phyloP scores from a whole-genome alignment of 2,888 invertebrate genomes.

The Quadroppia sp. region DNA sequence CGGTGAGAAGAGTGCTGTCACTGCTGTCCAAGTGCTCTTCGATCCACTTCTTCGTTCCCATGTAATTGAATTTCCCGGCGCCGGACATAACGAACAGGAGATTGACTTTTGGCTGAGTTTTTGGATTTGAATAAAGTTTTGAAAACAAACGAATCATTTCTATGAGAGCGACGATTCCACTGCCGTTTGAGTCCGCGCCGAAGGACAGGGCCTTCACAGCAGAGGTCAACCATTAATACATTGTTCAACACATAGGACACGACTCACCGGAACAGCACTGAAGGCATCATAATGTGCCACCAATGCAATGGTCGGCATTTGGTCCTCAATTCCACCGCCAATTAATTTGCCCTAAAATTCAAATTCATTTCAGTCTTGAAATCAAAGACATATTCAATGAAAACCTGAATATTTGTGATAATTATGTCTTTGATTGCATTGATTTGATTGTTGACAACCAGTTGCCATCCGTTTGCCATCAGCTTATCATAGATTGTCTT shows the following conservation, averaged over 20 bases:
- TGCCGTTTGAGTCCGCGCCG: slow-evolving; percentile 89
- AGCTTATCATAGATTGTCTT: slow-evolving; percentile 70
- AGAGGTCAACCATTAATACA: too few relatives aligned
- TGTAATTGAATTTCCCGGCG: slow-evolving; percentile 87
- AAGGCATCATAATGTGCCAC: slow-evolving; percentile 91
- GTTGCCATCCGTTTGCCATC: slow-evolving; percentile 92
- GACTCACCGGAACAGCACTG: slow-evolving; percentile 79
- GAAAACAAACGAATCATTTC: slow-evolving; percentile 84
- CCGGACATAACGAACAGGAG: slow-evolving; percentile 84
- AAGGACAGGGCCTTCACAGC: slow-evolving; percentile 78
- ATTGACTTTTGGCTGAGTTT: slow-evolving; percentile 59
- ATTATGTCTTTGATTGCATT: slow-evolving; percentile 70
- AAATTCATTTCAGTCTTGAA: neutral
- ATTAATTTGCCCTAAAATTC: slow-evolving; percentile 66
- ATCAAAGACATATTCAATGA: slow-evolving; percentile 38
- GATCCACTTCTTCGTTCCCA: slow-evolving; percentile 92
- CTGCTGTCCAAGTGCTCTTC: slow-evolving; percentile 85
- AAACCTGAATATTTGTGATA: slow-evolving; percentile 68
- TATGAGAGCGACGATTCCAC: slow-evolving; percentile 78
- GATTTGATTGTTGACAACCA: slow-evolving; percentile 71
- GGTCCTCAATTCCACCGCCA: slow-evolving; percentile 66
- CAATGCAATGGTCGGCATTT: slow-evolving; percentile 79
- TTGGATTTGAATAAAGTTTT: slow-evolving; percentile 69
- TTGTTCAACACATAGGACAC: neutral
- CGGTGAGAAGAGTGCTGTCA: slow-evolving; percentile 59